These are phyloP conservation scores for Drosophila malerkotliana DNA, from an alignment of 1,140 invertebrate genomes.

Conservation along the genomic window DNA sequence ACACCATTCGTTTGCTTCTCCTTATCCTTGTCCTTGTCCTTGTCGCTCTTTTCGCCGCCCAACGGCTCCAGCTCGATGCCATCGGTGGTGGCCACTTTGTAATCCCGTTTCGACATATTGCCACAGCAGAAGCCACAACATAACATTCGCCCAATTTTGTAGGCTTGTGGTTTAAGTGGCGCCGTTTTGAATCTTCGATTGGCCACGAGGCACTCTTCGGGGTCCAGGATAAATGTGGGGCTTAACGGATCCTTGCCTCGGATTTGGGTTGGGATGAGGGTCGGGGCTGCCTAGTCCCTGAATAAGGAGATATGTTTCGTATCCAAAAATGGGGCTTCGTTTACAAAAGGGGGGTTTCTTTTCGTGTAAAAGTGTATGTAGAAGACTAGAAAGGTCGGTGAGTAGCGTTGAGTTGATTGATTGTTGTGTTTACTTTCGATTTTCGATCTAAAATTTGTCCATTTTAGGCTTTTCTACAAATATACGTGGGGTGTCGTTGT, in stretches of 20 bases:
- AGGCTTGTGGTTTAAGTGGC: conserved; percentile 71
- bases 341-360: conserved; percentile 35
- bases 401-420: conserved; percentile 41
- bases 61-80: conserved; percentile 83
- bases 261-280: conserved; percentile 12
- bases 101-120: conserved; percentile 83
- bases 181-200: conserved; percentile 59
- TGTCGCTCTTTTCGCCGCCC: conserved; percentile 82
- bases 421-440: conserved; percentile 49
- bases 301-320: conserved; percentile 36
- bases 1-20: conserved; percentile 83
- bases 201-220: conserved; percentile 16
- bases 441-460: conserved; percentile 66
- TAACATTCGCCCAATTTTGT: conserved; percentile 83
- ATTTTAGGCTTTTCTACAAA: conserved; percentile 42
- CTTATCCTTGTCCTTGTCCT: conserved; percentile 82
- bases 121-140: conserved; percentile 84
- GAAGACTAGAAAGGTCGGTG: conserved; percentile 60
- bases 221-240: conserved; percentile 7
- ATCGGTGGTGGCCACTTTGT: conserved; percentile 83
- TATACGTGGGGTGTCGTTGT: neutral
- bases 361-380: conserved; percentile 27
- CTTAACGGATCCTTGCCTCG: conserved; percentile 1
- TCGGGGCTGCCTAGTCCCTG: neutral
- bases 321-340: conserved; percentile 31